Evolutionary conservation across 2,797 vertebrate species (phyloP), one percentile per base, ranked within the genome.

Genomic region (Phoeniculus purpureus): DNA sequence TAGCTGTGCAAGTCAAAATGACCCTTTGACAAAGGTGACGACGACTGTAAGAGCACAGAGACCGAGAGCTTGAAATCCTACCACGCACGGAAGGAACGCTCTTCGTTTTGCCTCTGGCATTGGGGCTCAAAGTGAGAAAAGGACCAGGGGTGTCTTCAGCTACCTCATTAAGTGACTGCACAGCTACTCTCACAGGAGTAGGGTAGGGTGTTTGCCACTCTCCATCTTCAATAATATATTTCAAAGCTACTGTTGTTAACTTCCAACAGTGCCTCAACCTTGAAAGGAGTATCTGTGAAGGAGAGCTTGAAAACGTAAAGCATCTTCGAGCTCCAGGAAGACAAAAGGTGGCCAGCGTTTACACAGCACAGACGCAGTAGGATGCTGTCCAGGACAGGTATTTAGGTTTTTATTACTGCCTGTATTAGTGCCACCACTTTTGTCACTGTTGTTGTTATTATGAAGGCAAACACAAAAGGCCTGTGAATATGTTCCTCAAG

Each of bases 251-350:
- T 14, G 73, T 94, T 94, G 94, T 92, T 94, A 84, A 48, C 83
- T 86, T 94, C 83, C 81, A 91, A 95, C 93, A 96, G 92, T 93
- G 79, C 59, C 68, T 88, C 79, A 92, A 89, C 92, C 92, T 96
- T 96, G 92, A 94, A 95, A 96, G 87, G 87, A 50, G 54, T 84
- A 94, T 92, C 86, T 95, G 27, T 89, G 88, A 91, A 94, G 87
- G 85, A 91, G 89, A 91, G 34, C 74, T 86, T 92, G 91, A 95
- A 95, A 96, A 67, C 82, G 73, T 83, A 87, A 92, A 87, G 86
- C 79, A 75, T 81, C 73, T 83, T 93, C 78, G 72, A 78, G 82
- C 56, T 94, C 73, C 80, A 94, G 90, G 93, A 96, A 95, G 85
- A 94, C 70, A 95, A 95, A 96, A 85, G 85, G 79, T 71, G 88